Evolutionary conservation across 1,140 invertebrate genomes (phyloP).

Genomic region (Spodoptera frugiperda): DNA sequence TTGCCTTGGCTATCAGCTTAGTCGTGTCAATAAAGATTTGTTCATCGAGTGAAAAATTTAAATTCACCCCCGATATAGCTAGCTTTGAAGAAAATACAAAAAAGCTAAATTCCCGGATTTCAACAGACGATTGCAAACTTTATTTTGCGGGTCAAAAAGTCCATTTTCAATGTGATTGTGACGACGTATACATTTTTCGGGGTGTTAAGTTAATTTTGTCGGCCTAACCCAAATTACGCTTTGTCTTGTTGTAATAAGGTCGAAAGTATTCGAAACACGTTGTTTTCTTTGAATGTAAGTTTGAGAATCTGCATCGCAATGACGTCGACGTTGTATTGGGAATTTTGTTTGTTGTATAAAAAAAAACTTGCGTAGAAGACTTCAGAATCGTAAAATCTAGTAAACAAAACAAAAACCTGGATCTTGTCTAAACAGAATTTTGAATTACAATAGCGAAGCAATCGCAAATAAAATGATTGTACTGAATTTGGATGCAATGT

Average conservation of each 20-base stretch:
- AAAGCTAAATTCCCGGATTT: slow-evolving; percentile 41
- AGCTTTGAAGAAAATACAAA: slow-evolving; percentile 50
- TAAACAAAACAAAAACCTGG: no score
- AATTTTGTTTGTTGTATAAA: slow-evolving; percentile 4
- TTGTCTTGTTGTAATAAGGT: slow-evolving; percentile 44
- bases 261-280: slow-evolving; percentile 38
- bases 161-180: slow-evolving; percentile 11
- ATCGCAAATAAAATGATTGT: no score
- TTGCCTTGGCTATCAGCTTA: slow-evolving; percentile 48
- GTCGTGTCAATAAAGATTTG: slow-evolving; percentile 59
- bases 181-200: background rate
- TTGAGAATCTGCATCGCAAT: slow-evolving; percentile 47
- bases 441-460: no score
- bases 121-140: slow-evolving; percentile 49
- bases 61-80: slow-evolving; percentile 57
- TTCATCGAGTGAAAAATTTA: slow-evolving; percentile 62
- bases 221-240: slow-evolving; percentile 37
- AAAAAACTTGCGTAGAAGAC: no score
- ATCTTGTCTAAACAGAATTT: no score
- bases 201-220: slow-evolving; percentile 15
- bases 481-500: no score
- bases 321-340: slow-evolving; percentile 42
- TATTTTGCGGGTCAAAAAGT: slow-evolving; percentile 17
- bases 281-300: slow-evolving; percentile 40
- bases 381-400: no score